phyloP scores from a whole-genome alignment of 2,797 vertebrate species.

The Catamblyrhynchus diadema region DNA sequence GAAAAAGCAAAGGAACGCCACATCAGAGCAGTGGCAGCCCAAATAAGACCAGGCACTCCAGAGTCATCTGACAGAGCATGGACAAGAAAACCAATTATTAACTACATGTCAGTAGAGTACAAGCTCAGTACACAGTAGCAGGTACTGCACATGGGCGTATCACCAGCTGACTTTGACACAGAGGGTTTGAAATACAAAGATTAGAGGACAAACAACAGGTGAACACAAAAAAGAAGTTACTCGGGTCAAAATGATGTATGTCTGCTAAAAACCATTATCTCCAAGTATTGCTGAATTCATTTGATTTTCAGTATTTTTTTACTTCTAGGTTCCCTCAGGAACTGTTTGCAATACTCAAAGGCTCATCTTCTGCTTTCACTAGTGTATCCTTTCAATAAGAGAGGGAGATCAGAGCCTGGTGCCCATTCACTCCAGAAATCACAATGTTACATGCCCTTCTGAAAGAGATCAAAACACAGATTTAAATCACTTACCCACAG shows the following conservation, averaged over 20 bases:
- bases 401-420: background rate
- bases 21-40: background rate
- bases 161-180: background rate
- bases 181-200: background rate
- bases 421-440: background rate
- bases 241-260: fast-evolving
- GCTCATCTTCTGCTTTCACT: background rate
- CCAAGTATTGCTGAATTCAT: background rate
- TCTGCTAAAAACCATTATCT: background rate
- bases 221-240: background rate
- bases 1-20: constrained; percentile 6
- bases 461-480: background rate
- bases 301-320: background rate
- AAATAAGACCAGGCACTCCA: background rate
- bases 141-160: background rate
- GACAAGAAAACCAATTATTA: background rate
- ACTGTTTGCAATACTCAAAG: background rate
- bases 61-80: background rate
- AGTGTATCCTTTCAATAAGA: background rate
- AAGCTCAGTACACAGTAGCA: background rate
- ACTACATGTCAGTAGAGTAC: background rate
- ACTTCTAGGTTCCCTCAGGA: background rate
- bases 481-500: background rate
- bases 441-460: background rate
- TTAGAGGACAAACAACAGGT: background rate